These are phyloP conservation scores for Cyclophora albipunctata DNA, from an alignment of 2,888 invertebrate species.

Conservation along the genomic window DNA sequence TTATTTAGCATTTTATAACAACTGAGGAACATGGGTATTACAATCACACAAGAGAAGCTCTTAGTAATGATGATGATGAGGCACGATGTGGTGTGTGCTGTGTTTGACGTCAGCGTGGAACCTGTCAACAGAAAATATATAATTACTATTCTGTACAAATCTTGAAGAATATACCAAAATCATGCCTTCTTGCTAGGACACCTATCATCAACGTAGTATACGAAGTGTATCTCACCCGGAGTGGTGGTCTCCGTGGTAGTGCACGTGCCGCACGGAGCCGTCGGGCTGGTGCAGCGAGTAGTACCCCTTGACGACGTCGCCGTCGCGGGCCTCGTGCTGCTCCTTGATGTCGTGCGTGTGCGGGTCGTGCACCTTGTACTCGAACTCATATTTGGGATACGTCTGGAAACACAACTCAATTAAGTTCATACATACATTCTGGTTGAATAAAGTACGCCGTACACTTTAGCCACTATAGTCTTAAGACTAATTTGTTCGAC, in stretches of 20 bases:
- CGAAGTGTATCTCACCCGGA: slow-evolving; percentile 38
- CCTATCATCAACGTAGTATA: too few relatives aligned
- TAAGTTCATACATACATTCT: neutral
- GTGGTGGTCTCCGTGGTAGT: slow-evolving; percentile 68
- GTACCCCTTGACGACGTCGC: slow-evolving; percentile 55
- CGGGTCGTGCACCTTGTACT: slow-evolving; percentile 46
- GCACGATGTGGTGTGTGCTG: slow-evolving; percentile 29
- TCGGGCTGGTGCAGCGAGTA: slow-evolving; percentile 45
- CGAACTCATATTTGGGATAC: slow-evolving; percentile 46
- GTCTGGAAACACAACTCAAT: slow-evolving; percentile 24
- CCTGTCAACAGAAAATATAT: slow-evolving; percentile 11
- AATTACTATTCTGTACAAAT: too few relatives aligned
- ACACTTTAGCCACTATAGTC: too few relatives aligned
- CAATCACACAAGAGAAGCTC: neutral
- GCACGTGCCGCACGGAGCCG: slow-evolving; percentile 48
- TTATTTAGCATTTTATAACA: too few relatives aligned
- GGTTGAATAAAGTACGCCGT: neutral
- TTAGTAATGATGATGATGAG: slow-evolving; percentile 17
- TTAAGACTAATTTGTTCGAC: too few relatives aligned
- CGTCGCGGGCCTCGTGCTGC: slow-evolving; percentile 54
- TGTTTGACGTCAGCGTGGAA: slow-evolving; percentile 39
- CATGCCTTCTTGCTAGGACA: too few relatives aligned
- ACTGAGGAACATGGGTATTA: too few relatives aligned
- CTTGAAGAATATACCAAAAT: too few relatives aligned
- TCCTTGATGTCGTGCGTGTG: slow-evolving; percentile 71